Conservation (phyloP, 2,888 invertebrate species). For the Phyllotreta cruciferae region DNA sequence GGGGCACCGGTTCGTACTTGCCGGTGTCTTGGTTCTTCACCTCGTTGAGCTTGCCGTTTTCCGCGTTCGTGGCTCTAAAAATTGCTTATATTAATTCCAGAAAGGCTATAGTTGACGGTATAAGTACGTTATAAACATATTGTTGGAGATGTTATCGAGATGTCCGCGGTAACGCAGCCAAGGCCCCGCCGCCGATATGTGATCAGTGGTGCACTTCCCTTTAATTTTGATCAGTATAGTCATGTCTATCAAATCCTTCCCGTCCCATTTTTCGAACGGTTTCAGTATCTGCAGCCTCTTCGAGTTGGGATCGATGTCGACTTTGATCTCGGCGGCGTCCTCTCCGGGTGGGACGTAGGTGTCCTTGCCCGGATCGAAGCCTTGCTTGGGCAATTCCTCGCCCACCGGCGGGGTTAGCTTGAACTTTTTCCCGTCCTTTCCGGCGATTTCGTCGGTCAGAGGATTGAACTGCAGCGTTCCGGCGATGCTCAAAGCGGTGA, state of each 20-base stretch:
- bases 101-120: too few species aligned
- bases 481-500: slow-evolving; percentile 92
- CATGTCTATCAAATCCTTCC: slow-evolving; percentile 90
- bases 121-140: slow-evolving; percentile 95
- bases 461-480: slow-evolving; percentile 93
- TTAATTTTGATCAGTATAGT: slow-evolving; percentile 96
- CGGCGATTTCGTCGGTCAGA: slow-evolving; percentile 82
- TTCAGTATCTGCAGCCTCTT: slow-evolving; percentile 90
- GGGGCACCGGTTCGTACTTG: slow-evolving; percentile 90
- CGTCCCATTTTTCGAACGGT: slow-evolving; percentile 96
- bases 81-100: slow-evolving; percentile 7
- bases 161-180: slow-evolving; percentile 99
- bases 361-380: slow-evolving; percentile 97
- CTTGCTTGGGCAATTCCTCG: slow-evolving; percentile 90
- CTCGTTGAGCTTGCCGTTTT: slow-evolving; percentile 91
- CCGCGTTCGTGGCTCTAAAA: slow-evolving; percentile 80
- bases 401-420: slow-evolving; percentile 83
- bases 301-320: slow-evolving; percentile 87
- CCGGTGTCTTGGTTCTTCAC: slow-evolving; percentile 89
- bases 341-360: slow-evolving; percentile 90
- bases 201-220: slow-evolving; percentile 99
- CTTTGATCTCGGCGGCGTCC: slow-evolving; percentile 70
- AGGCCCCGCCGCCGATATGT: slow-evolving; percentile 98
- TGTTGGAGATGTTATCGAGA: slow-evolving; percentile 99
- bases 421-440: slow-evolving; percentile 85